phyloP scores from a whole-genome alignment of 2,797 vertebrate species.

The Balearica regulorum region DNA sequence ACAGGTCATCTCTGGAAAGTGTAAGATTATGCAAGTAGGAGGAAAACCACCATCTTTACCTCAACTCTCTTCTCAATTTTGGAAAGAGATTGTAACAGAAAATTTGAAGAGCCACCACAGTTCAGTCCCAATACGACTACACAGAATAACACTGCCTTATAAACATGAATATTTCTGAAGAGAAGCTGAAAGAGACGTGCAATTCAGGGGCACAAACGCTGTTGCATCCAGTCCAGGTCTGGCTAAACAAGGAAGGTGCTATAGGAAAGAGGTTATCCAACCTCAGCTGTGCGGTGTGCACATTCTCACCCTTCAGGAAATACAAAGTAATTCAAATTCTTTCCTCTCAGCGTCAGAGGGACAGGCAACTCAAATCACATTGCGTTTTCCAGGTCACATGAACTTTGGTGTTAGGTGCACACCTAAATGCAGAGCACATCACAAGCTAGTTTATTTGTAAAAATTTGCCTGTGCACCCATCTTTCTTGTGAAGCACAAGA shows the following conservation, averaged over 20 bases:
- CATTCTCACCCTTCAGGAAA: neutral
- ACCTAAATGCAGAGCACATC: neutral
- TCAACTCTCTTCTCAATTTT: neutral
- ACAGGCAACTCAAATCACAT: neutral
- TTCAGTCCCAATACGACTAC: neutral
- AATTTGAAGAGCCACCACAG: neutral
- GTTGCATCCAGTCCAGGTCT: neutral
- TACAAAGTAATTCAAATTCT: neutral
- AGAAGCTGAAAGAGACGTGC: neutral
- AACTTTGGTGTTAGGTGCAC: neutral
- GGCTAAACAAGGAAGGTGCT: neutral
- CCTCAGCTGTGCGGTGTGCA: neutral
- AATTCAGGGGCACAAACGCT: neutral
- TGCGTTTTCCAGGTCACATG: neutral
- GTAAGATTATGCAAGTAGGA: neutral
- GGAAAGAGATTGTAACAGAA: neutral
- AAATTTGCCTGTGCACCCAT: neutral
- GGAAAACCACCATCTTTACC: neutral
- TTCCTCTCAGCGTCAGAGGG: neutral
- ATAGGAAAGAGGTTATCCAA: neutral
- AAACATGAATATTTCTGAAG: neutral
- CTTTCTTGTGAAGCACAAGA: neutral
- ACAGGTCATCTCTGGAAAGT: neutral
- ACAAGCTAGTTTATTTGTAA: neutral
- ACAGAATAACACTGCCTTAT: neutral